Conservation (phyloP, 1,140 invertebrate species). For the Stegodyphus mimosarum region DNA sequence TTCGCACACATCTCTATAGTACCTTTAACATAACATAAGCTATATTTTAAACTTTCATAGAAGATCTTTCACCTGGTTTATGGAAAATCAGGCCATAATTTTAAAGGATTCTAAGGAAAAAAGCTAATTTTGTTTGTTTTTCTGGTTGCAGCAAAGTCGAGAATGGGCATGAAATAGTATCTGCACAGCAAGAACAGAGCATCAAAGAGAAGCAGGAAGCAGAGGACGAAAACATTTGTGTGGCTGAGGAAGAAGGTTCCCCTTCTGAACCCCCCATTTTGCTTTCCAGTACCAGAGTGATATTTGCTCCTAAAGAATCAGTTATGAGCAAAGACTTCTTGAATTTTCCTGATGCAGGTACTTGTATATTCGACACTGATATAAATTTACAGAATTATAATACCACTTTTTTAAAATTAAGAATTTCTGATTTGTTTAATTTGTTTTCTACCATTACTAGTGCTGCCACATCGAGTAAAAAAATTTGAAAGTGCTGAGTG, state of each 20-base stretch:
- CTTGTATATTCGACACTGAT: background rate
- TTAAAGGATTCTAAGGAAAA: no score
- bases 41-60: no score
- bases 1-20: no score
- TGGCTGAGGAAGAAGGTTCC: background rate
- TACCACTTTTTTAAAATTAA: no score
- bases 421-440: no score
- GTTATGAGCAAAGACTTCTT: constrained; percentile 92
- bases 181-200: constrained; percentile 68
- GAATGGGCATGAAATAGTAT: constrained; percentile 86
- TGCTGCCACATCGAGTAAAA: no score
- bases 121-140: background rate
- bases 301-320: constrained; percentile 86
- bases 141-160: constrained; percentile 83
- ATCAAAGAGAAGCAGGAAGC: background rate
- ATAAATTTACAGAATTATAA: no score
- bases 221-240: background rate
- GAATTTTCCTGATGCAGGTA: constrained; percentile 49
- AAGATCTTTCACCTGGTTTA: no score
- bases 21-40: no score
- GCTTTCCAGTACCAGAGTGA: constrained; percentile 68
- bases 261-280: background rate
- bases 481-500: no score
- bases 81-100: no score
- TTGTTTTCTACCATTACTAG: no score